Evolutionary conservation across 2,113 vertebrate genomes (phyloP), one percentile per base, ranked within the genome.

Genomic region (Carassius gibelio): DNA sequence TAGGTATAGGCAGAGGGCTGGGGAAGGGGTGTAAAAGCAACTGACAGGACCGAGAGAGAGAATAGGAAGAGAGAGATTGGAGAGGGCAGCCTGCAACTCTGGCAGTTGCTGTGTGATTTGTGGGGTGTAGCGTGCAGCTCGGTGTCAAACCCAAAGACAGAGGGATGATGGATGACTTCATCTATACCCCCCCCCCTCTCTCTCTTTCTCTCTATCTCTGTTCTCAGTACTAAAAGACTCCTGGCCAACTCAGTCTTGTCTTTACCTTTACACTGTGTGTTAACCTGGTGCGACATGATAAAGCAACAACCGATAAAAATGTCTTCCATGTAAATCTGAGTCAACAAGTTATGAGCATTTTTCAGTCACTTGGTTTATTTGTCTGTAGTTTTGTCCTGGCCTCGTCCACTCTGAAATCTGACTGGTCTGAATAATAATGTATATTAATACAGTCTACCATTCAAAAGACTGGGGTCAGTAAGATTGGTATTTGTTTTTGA

Each of bases 31-130:
- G 81, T 85, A 45, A 83, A 84, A 87, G 64, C 64, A 77, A 83
- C 72, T 83, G 84, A 85, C 62, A 82, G 62, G 38, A 26, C 69
- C 75, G 69, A 83, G 45, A 84, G 48, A 87, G 83, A 23, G 48
- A 83, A 85, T 11, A 83, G 85, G 83, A 38, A 86, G 83, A 89
- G 55, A 88, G 81, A 89, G 23, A 86, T 81, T 59, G 83, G 86
- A 74, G 80, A 82, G 82, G 81, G 62, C 83, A 78, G 81, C 57
- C 69, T 77, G 74, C 85, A 82, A 78, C 83, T 83, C 45, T 26
- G 85, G 87, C 88, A 85, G 84, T 87, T 59, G 72, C 88, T 88
- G 83, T 74, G 81, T 89, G 89, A 91, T 92, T 90, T 90, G 89
- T 91, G 84, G 81, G 77, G 62, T 90, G 83, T 88, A 84, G 79